A percentile compares a stretch with the other conserved stretches of the same genome.
phyloP scores from a whole-genome alignment of 2,113 vertebrate genomes.

The Dipodomys spectabilis region DNA sequence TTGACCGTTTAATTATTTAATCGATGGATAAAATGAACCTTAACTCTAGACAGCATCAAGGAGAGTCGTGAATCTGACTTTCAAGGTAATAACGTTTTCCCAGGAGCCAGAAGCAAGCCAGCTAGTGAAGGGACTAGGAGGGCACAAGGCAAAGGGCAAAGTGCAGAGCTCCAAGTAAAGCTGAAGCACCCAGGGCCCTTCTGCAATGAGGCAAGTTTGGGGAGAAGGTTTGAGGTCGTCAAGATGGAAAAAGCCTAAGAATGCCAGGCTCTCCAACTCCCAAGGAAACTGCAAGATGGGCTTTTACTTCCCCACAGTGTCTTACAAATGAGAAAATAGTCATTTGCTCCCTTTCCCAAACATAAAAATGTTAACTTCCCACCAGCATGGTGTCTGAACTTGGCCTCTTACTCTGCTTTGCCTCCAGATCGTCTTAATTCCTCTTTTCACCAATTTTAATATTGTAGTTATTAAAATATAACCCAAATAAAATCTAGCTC shows the following conservation, averaged over 20 bases:
- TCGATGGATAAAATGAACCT: no score
- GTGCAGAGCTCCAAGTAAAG: not conserved
- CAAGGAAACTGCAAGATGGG: not conserved
- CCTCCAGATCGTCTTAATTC: not conserved
- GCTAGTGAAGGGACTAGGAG: not conserved
- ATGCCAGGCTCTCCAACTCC: not conserved
- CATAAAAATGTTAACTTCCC: not conserved
- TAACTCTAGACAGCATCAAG: no score
- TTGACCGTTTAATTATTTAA: no score
- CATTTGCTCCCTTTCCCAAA: slow-evolving; percentile 50
- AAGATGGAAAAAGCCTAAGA: not conserved
- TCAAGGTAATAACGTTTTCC: not conserved
- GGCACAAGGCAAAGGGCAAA: not conserved
- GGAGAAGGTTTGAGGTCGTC: not conserved
- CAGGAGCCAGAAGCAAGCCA: not conserved
- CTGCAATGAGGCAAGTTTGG: not conserved
- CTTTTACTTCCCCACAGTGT: not conserved
- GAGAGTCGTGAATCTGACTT: not conserved
- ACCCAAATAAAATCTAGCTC: slow-evolving; percentile 30
- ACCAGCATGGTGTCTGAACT: not conserved
- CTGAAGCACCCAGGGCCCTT: not conserved
- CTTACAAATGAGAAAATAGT: slow-evolving; percentile 33
- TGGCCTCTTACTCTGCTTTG: not conserved
- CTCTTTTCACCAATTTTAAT: slow-evolving; percentile 15
- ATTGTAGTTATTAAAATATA: slow-evolving; percentile 49